Evolutionary conservation across 1,140 invertebrate species (phyloP), one percentile per base, ranked within the genome.

Genomic region (Leucophenga varia): DNA sequence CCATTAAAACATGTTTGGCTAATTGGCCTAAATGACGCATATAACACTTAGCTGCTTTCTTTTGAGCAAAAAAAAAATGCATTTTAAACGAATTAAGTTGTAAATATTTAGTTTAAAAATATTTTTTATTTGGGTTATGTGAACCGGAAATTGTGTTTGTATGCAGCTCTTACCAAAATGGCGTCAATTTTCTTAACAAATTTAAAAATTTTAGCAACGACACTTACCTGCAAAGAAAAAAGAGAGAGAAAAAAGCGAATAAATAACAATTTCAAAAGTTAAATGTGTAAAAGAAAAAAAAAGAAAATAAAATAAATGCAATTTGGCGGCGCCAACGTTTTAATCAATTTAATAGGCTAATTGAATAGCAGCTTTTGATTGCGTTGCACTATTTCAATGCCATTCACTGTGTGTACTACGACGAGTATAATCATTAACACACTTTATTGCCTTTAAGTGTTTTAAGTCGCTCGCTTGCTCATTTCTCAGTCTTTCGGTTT

Each of bases 161-260:
- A 25, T 25, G 22, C 22, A n/a, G n/a, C n/a, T 5, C 22, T 25
- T 25, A 25, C 22, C 22, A 25, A 25, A 25, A 25, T n/a, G n/a
- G n/a, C n/a, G n/a, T n/a, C n/a, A n/a, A n/a, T n/a, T n/a, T n/a
- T n/a, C n/a, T n/a, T n/a, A n/a, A n/a, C n/a, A n/a, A n/a, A n/a
- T n/a, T n/a, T n/a, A 19, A 28, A 28, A 12, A 28, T 12, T 7
- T 28, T 12, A 28, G 25, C 34, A 9, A n/a, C 31, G 50, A 52
- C 38, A 64, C 61, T 64, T 64, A 64, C 61, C 61, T 64, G 58
- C 54, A 64, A 25, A 5, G 22, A 63, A 14, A 34, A 41, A 4
- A 37, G 17, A 13, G 17, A 37, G 16, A 16, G 9, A 7, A 34
- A 34, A 34, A 34, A 34, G 32, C 32, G 12, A 28, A 28, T 7